Conservation (phyloP, 2,888 invertebrate genomes). For the Hedychridium roseum region DNA sequence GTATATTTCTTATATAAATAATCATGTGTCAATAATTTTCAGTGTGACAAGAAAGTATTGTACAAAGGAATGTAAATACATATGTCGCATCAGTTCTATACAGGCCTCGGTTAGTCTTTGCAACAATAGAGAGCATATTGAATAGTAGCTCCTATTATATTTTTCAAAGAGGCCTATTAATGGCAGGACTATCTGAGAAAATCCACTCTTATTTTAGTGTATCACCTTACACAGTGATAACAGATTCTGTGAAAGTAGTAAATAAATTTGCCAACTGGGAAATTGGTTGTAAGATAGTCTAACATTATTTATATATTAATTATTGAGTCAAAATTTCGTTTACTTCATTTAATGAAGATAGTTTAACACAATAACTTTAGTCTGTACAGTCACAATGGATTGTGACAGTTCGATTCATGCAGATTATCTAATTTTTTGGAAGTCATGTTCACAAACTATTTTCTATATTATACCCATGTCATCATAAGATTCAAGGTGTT, state of each 20-base stretch:
- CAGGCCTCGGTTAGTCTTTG: slow-evolving; percentile 37
- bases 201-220: no score
- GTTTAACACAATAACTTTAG: no score
- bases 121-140: slow-evolving; percentile 26
- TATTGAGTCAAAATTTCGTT: no score
- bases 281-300: no score
- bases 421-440: no score
- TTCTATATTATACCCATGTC: no score
- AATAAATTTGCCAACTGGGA: neutral
- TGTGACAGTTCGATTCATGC: no score
- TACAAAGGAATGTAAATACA: slow-evolving; percentile 37
- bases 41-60: slow-evolving; percentile 27
- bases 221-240: slow-evolving; percentile 27
- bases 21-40: slow-evolving; percentile 23
- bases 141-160: slow-evolving; percentile 24
- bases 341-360: no score
- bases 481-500: no score
- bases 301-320: no score
- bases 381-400: no score
- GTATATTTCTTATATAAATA: slow-evolving; percentile 27
- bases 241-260: neutral
- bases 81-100: slow-evolving; percentile 37
- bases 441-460: no score
- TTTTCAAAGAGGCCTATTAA: slow-evolving; percentile 34
- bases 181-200: slow-evolving; percentile 38